Evolutionary conservation across 92 coral and sea anemone species (phyloP), one percentile per base, ranked within the genome.

Genomic region (Porites lobata): DNA sequence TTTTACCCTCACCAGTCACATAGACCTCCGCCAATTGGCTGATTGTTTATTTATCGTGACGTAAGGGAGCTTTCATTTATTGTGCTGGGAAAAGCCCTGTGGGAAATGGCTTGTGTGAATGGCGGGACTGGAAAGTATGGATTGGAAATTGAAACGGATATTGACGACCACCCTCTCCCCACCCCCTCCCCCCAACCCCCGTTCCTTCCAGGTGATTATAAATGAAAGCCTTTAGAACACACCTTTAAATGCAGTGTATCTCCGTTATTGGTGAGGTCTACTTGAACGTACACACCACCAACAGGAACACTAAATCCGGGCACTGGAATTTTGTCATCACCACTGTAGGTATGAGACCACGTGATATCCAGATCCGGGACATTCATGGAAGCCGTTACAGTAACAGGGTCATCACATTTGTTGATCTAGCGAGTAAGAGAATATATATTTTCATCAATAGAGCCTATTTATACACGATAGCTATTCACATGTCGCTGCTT

Each of bases 341-440:
- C 83, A 68, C 80, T 83, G 73, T 86, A 90, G 4, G 77, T 87
- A 77, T 86, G 90, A 19, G 96, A 86, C 96, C 96, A 93, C 71
- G 89, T 84, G 51, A 93, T 69, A 58, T 3, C n/a, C 14, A 85
- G 85, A 32, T 93, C 93, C 43, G 90, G 79, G 66, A 94, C 96
- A 83, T 88, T 79, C 88, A 94, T 78, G 6, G 85, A 72, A 53
- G 96, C 88, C 15, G 91, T 88, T 70, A 85, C 92, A 15, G 94
- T 61, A 57, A 94, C 87, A 14, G 96, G 96, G 43, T 89, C 89
- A 76, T 73, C 87, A 62, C 96, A 94, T 77, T 92, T 86, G 52
- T 88, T 84, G 65, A 94, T 85, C 56, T 86, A 81, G 15, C 21
- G 54, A 73, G 63, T 29, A n/a, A 65, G 12, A 50, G 63, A 62